Percentiles rank a stretch among this genome's conserved stretches.
Evolutionary conservation across 2,797 vertebrate species (phyloP).

Genomic region (Bothrops alternatus): DNA sequence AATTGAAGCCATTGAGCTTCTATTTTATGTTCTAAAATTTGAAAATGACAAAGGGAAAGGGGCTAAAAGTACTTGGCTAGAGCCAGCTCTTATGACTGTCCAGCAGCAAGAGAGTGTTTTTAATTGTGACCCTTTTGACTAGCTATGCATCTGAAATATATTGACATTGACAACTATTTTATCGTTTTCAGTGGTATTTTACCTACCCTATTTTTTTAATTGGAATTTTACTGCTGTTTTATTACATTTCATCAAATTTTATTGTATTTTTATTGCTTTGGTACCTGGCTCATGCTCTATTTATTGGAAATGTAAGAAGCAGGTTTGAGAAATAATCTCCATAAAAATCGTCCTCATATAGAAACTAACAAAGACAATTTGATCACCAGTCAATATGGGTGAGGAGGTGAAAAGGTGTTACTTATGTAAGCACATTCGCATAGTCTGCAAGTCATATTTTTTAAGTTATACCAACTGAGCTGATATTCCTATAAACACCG

Average conservation of each 20-base stretch:
- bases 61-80: neutral
- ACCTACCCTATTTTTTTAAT: neutral
- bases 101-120: neutral
- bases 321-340: neutral
- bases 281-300: neutral
- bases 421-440: neutral
- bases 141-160: neutral
- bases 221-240: constrained; percentile 12
- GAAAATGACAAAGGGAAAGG: neutral
- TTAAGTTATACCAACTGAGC: neutral
- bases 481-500: neutral
- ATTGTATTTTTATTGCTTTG: neutral
- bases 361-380: neutral
- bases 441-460: neutral
- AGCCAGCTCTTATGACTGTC: neutral
- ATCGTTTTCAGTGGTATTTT: neutral
- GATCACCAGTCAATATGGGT: neutral
- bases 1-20: neutral
- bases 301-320: neutral
- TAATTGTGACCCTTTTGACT: neutral
- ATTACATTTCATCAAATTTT: neutral
- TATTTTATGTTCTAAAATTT: neutral
- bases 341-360: neutral
- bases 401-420: neutral
- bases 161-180: neutral